Conservation (phyloP, 2,797 vertebrate species). For the Bryconaethiops microstoma region DNA sequence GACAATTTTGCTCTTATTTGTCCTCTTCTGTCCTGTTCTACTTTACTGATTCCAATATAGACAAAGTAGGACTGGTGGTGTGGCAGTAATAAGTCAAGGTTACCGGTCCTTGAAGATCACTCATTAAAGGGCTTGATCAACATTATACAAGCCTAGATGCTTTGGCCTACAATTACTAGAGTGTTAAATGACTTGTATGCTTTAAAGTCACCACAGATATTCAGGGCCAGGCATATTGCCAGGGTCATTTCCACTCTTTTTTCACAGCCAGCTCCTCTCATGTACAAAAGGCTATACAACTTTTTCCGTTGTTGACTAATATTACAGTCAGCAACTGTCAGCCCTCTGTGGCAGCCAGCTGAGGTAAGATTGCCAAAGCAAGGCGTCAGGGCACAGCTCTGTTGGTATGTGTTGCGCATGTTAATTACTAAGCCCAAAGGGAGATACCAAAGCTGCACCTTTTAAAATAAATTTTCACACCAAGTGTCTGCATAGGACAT, state of each 20-base stretch:
- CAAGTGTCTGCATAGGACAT: not conserved
- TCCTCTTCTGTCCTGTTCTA: too few relatives aligned
- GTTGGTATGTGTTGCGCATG: constrained; percentile 16
- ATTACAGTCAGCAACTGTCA: constrained; percentile 7
- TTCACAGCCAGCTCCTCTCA: not conserved
- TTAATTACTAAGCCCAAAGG: constrained; percentile 2
- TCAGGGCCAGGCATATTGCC: not conserved
- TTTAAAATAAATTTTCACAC: not conserved
- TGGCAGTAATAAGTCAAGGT: not conserved
- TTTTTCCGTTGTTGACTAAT: constrained; percentile 14
- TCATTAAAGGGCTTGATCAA: not conserved
- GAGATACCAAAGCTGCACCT: not conserved
- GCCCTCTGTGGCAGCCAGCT: not conserved
- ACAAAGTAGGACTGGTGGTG: not conserved
- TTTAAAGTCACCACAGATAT: not conserved
- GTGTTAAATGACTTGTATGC: not conserved
- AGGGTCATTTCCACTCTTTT: not conserved
- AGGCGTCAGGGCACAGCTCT: constrained; percentile 1
- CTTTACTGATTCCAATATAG: too few relatives aligned
- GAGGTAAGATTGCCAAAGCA: not conserved
- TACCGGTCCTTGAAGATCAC: not conserved
- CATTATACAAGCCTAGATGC: not conserved
- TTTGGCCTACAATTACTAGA: not conserved
- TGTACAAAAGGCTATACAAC: not conserved
- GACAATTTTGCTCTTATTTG: not conserved